Evolutionary conservation across 2,888 invertebrate genomes (phyloP).

Genomic region (Halictus quadricinctus): DNA sequence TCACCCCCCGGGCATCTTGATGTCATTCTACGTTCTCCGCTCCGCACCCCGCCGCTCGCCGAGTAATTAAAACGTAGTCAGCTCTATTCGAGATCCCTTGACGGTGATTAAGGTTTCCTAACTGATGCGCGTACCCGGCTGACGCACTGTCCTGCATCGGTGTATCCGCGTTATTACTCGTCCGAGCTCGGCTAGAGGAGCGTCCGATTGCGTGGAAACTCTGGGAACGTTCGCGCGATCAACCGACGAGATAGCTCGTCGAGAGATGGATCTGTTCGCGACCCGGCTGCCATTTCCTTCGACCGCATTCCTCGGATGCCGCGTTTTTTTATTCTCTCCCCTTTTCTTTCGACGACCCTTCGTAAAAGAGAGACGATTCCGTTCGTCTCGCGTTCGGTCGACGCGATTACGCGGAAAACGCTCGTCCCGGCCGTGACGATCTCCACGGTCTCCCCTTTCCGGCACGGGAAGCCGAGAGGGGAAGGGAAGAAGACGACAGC

Average conservation of each 20-base stretch:
- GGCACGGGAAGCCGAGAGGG: constrained; percentile 4
- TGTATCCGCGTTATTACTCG: constrained; percentile 32
- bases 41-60: constrained; percentile 35
- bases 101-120: constrained; percentile 71
- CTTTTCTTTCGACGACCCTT: background rate
- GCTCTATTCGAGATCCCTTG: constrained; percentile 75
- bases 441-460: constrained; percentile 25
- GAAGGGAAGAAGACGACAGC: background rate
- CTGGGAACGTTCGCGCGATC: background rate
- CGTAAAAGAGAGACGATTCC: background rate
- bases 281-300: background rate
- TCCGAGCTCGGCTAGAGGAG: constrained; percentile 30
- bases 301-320: background rate
- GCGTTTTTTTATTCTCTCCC: background rate
- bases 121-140: constrained; percentile 52
- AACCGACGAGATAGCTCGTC: background rate
- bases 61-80: constrained; percentile 79
- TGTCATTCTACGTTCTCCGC: constrained; percentile 68
- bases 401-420: constrained; percentile 20
- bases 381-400: background rate
- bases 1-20: constrained; percentile 67
- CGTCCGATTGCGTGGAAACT: constrained; percentile 22
- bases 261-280: background rate
- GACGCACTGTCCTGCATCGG: constrained; percentile 49
- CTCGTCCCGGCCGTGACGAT: constrained; percentile 29